phyloP scores from a whole-genome alignment of 2,113 vertebrate genomes.

The Montifringilla adamsi region DNA sequence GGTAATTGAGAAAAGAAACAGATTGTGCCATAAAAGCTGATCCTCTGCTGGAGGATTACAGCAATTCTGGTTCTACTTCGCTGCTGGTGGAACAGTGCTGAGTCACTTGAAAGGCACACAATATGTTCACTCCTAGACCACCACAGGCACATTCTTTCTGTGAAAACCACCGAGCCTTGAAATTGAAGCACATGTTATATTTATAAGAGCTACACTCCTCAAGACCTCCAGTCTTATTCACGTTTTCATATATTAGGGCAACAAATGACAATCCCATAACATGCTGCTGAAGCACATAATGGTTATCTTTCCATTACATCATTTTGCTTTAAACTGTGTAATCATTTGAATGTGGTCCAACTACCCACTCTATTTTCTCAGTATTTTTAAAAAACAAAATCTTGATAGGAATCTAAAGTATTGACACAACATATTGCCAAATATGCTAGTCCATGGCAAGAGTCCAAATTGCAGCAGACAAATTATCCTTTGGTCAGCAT shows the following conservation, averaged over 20 bases:
- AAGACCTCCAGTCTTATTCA: not conserved
- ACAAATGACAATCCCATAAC: not conserved
- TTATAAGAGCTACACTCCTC: not conserved
- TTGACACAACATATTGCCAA: not conserved
- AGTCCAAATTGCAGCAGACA: not conserved
- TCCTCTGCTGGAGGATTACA: conserved; percentile 31
- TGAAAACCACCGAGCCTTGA: conserved; percentile 34
- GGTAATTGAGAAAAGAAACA: conserved; percentile 30
- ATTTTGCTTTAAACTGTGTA: not conserved
- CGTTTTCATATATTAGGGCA: not conserved
- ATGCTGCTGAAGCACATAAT: not conserved
- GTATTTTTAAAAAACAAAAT: not conserved
- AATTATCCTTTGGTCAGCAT: not conserved
- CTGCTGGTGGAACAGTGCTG: conserved; percentile 37
- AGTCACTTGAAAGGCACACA: conserved; percentile 54
- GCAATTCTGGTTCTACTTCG: not conserved
- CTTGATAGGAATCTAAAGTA: not conserved
- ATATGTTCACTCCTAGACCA: conserved; percentile 28
- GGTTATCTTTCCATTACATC: not conserved
- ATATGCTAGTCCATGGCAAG: not conserved
- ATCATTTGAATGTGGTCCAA: not conserved
- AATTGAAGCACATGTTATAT: conserved; percentile 31
- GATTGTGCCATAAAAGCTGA: conserved; percentile 41
- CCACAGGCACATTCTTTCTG: conserved; percentile 26
- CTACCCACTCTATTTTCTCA: not conserved